These are phyloP conservation scores for Drosophila nebulosa DNA, from an alignment of 1,140 invertebrate species.

Conservation along the genomic window DNA sequence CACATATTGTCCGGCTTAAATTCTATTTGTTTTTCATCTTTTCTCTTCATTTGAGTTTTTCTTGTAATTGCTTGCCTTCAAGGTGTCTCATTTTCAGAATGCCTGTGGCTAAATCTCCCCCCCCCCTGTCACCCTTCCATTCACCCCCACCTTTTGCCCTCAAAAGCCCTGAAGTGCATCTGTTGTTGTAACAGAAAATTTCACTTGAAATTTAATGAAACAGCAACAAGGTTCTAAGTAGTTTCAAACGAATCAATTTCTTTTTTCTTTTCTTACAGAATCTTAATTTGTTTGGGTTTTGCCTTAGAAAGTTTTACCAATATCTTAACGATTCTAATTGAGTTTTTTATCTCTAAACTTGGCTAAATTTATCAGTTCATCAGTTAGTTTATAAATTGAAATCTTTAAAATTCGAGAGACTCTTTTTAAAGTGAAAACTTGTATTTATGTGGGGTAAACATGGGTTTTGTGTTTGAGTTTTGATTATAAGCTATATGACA, in stretches of 20 bases:
- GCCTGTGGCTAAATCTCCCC: constrained; percentile 19
- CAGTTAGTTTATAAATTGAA: too few species aligned
- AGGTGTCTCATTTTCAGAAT: constrained; percentile 50
- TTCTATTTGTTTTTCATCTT: constrained; percentile 19
- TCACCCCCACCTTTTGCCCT: background rate
- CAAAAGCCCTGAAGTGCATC: background rate
- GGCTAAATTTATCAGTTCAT: too few species aligned
- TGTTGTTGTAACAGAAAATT: constrained; percentile 3
- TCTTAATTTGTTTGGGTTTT: background rate
- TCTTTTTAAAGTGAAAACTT: too few species aligned
- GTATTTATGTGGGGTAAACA: too few species aligned
- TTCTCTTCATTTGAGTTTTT: background rate
- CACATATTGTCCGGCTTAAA: constrained; percentile 48
- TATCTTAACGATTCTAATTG: too few species aligned
- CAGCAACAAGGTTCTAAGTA: background rate
- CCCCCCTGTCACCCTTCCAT: background rate
- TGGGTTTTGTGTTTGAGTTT: too few species aligned
- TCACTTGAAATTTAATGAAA: constrained; percentile 1
- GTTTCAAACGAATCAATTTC: background rate
- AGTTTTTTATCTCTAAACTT: too few species aligned
- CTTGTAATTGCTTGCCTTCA: constrained; percentile 44
- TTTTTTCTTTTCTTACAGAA: background rate
- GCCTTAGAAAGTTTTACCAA: too few species aligned
- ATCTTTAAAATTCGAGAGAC: too few species aligned
- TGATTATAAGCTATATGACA: too few species aligned